Percentiles rank a stretch among this genome's conserved stretches.
phyloP scores from a whole-genome alignment of 2,797 vertebrate species.

The Microtus obscurus region DNA sequence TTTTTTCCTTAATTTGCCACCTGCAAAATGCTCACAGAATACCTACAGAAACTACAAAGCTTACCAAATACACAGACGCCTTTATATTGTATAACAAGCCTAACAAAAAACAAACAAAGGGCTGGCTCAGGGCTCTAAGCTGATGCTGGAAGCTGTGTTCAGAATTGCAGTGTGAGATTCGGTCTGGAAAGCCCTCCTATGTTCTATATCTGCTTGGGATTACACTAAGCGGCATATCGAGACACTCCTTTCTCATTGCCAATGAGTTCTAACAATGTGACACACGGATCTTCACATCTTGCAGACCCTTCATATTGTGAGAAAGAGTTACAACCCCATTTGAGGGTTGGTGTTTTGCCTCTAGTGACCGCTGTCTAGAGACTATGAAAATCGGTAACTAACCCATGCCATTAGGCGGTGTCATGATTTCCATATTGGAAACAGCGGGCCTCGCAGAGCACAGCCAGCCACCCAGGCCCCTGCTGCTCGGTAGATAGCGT shows the following conservation, averaged over 20 bases:
- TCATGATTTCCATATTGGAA: background rate
- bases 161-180: background rate
- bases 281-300: background rate
- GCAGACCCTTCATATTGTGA: background rate
- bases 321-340: background rate
- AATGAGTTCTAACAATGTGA: background rate
- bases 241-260: background rate
- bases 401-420: background rate
- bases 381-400: background rate
- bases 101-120: background rate
- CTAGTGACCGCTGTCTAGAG: background rate
- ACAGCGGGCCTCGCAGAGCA: background rate
- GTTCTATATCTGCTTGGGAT: constrained; percentile 7
- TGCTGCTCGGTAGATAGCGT: background rate
- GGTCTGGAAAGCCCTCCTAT: background rate
- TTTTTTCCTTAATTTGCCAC: background rate
- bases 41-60: background rate
- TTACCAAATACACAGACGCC: background rate
- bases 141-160: background rate
- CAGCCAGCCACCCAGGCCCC: background rate
- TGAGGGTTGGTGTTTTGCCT: background rate
- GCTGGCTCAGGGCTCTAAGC: background rate
- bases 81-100: background rate
- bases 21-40: constrained; percentile 12
- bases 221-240: background rate